Percentiles rank a stretch among this genome's conserved stretches.
Evolutionary conservation across 2,797 vertebrate genomes (phyloP).

Genomic region (Synaphobranchus kaupii): DNA sequence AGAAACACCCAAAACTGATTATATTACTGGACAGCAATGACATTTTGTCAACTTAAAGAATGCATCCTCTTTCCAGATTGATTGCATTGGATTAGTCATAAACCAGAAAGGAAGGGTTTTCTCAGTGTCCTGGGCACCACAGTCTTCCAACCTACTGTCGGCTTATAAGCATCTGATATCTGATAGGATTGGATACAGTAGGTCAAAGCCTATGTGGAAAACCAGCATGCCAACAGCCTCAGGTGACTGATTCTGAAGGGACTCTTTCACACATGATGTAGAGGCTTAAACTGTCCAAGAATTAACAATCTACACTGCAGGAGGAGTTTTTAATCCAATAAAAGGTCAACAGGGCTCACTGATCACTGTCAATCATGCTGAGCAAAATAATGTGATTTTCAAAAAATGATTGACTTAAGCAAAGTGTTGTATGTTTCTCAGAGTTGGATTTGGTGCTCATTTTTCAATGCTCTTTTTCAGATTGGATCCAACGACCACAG

Average conservation of each 20-base stretch:
- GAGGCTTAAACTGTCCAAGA: background rate
- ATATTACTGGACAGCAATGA: background rate
- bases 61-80: background rate
- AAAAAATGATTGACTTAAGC: background rate
- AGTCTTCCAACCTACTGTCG: background rate
- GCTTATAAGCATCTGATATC: background rate
- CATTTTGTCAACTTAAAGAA: background rate
- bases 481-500: background rate
- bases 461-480: background rate
- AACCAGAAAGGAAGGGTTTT: background rate
- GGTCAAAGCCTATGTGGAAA: background rate
- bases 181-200: background rate
- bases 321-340: conserved; percentile 1
- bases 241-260: background rate
- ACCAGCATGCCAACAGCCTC: background rate
- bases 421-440: background rate
- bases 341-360: background rate
- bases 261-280: background rate
- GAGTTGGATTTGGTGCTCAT: background rate
- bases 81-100: background rate
- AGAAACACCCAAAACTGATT: background rate
- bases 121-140: background rate
- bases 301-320: background rate
- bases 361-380: background rate
- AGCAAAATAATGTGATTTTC: background rate